Conservation (phyloP, 2,888 invertebrate genomes). For the Pollenia labialis region DNA sequence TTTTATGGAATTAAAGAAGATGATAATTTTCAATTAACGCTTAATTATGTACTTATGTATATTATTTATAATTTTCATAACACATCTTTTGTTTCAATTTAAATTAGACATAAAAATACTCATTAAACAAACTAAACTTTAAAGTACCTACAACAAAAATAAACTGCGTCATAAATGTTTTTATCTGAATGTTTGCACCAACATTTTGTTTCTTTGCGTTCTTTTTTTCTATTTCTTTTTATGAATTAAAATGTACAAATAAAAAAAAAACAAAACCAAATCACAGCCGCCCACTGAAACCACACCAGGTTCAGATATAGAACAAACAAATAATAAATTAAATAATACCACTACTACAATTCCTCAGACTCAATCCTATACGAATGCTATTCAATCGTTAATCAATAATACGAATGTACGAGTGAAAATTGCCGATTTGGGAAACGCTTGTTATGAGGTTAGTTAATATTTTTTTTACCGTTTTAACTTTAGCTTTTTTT, state of each 20-base stretch:
- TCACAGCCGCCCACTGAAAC: constrained; percentile 72
- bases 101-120: constrained; percentile 19
- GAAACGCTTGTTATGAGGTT: constrained; percentile 93
- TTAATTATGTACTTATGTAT: too few relatives aligned
- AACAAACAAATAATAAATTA: constrained; percentile 72
- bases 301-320: constrained; percentile 75
- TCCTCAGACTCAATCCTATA: constrained; percentile 82
- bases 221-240: constrained; percentile 74
- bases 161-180: constrained; percentile 51
- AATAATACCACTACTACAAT: constrained; percentile 78
- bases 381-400: constrained; percentile 83
- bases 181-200: constrained; percentile 74
- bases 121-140: neutral
- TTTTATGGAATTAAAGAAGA: too few relatives aligned
- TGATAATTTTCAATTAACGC: constrained; percentile 12
- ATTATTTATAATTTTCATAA: constrained; percentile 6
- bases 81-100: neutral
- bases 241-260: constrained; percentile 57
- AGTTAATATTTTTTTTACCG: constrained; percentile 75
- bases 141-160: constrained; percentile 44
- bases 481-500: neutral
- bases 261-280: constrained; percentile 43
- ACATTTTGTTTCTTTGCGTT: constrained; percentile 74
- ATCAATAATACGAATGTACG: constrained; percentile 86
- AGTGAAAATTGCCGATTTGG: constrained; percentile 93